A percentile compares a stretch with the other conserved stretches of the same genome.
Conservation (phyloP, 2,888 invertebrate genomes). For the Lycaena phlaeas region DNA sequence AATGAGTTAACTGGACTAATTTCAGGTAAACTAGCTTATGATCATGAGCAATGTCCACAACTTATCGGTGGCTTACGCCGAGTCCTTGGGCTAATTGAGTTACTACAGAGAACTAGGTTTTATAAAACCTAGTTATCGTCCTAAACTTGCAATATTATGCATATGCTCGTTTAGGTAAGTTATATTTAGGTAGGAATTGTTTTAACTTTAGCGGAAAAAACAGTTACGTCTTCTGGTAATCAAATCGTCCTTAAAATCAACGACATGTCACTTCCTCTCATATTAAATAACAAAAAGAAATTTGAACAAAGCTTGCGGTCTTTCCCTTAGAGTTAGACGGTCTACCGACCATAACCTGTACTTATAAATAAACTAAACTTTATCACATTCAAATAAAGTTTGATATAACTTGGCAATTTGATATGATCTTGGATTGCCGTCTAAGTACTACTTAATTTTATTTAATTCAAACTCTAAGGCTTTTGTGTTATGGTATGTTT, state of each 20-base stretch:
- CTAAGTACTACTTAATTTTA: constrained; percentile 8
- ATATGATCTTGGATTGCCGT: constrained; percentile 17
- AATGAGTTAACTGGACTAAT: too few relatives aligned
- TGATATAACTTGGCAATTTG: constrained; percentile 8
- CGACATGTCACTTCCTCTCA: constrained; percentile 52
- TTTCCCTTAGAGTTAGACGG: constrained; percentile 39
- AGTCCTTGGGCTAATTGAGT: too few relatives aligned
- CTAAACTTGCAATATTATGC: too few relatives aligned
- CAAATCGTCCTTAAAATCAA: constrained; percentile 49
- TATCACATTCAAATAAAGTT: background rate
- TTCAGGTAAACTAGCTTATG: too few relatives aligned
- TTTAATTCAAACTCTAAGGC: background rate
- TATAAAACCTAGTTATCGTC: too few relatives aligned
- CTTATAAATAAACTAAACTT: constrained; percentile 18
- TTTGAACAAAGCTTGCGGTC: constrained; percentile 44
- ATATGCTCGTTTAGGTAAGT: too few relatives aligned
- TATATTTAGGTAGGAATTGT: too few relatives aligned
- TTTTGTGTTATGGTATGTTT: background rate
- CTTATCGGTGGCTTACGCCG: too few relatives aligned
- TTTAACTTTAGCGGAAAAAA: too few relatives aligned
- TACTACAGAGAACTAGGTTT: background rate
- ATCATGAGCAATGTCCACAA: too few relatives aligned
- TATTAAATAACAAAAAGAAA: constrained; percentile 42
- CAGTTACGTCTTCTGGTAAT: constrained; percentile 29
- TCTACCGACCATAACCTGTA: constrained; percentile 40